Conservation (phyloP, 2,888 invertebrate species). For the Drosophila fungiperda region DNA sequence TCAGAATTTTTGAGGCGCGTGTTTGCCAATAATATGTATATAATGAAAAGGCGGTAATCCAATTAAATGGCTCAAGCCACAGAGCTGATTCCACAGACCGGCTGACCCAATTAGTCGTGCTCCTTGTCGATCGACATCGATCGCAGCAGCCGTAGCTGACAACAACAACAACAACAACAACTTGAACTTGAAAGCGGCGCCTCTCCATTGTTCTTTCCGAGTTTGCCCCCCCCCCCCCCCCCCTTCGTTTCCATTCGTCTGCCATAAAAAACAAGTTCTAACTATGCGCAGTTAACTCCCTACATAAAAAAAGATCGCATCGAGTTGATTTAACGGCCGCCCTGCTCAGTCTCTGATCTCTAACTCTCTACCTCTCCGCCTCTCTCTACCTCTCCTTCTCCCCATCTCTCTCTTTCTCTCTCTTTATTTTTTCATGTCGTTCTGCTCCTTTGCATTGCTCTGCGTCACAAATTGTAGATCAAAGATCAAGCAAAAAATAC, state of each 20-base stretch:
- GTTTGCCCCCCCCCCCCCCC: background rate
- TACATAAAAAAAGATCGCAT: slow-evolving; percentile 73
- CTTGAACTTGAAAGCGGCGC: slow-evolving; percentile 81
- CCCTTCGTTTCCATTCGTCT: slow-evolving; percentile 1
- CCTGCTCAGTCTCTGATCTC: slow-evolving; percentile 59
- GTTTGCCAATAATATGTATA: slow-evolving; percentile 52
- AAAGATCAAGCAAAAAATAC: slow-evolving; percentile 75
- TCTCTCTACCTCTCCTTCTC: slow-evolving; percentile 1
- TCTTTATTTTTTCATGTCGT: slow-evolving; percentile 3
- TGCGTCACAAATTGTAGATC: slow-evolving; percentile 81
- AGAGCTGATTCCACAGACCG: slow-evolving; percentile 40
- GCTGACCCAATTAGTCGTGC: slow-evolving; percentile 82
- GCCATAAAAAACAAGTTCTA: slow-evolving; percentile 72
- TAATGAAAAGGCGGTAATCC: slow-evolving; percentile 83
- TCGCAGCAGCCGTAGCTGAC: slow-evolving; percentile 1
- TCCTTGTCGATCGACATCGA: slow-evolving; percentile 60
- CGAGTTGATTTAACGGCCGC: slow-evolving; percentile 77
- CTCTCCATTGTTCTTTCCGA: slow-evolving; percentile 69
- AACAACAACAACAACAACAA: slow-evolving; percentile 9
- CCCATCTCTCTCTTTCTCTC: slow-evolving; percentile 5
- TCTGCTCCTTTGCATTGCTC: slow-evolving; percentile 52
- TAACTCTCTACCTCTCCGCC: background rate
- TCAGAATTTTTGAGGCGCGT: slow-evolving; percentile 48
- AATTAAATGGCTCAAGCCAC: slow-evolving; percentile 75
- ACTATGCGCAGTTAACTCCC: slow-evolving; percentile 67